These are phyloP conservation scores for Podabrus alpinus DNA, from an alignment of 2,888 invertebrate genomes.

Conservation along the genomic window DNA sequence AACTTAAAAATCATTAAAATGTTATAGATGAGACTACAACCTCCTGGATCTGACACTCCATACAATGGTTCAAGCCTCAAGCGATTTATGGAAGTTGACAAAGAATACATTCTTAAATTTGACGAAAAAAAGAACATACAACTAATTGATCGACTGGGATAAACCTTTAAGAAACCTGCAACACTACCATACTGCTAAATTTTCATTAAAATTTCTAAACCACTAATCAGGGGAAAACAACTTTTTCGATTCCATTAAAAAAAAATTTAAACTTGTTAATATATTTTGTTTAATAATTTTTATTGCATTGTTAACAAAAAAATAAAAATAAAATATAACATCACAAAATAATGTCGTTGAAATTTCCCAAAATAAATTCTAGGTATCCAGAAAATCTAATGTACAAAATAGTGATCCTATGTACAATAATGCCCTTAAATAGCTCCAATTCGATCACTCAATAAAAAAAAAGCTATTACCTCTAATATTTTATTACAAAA, in stretches of 20 bases:
- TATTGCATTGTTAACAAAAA: background rate
- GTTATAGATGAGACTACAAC: conserved; percentile 68
- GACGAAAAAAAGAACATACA: conserved; percentile 25
- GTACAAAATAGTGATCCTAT: no score
- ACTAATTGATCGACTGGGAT: conserved; percentile 31
- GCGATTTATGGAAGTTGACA: conserved; percentile 59
- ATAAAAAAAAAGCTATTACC: background rate
- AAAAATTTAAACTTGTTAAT: background rate
- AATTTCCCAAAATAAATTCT: background rate
- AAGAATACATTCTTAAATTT: conserved; percentile 44
- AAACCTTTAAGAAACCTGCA: conserved; percentile 4
- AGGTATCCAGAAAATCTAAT: background rate
- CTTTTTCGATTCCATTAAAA: background rate
- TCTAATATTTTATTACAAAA: background rate
- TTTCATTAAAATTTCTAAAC: background rate
- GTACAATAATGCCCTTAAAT: background rate
- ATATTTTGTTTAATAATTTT: background rate
- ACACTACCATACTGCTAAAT: background rate
- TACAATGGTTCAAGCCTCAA: conserved; percentile 59
- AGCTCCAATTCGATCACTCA: background rate
- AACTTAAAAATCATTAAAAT: conserved; percentile 28
- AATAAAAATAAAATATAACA: background rate
- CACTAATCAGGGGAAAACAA: background rate
- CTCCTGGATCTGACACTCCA: conserved; percentile 66
- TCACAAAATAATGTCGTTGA: background rate